Evolutionary conservation across 2,888 invertebrate genomes (phyloP).

Genomic region (Leucophenga maculata): DNA sequence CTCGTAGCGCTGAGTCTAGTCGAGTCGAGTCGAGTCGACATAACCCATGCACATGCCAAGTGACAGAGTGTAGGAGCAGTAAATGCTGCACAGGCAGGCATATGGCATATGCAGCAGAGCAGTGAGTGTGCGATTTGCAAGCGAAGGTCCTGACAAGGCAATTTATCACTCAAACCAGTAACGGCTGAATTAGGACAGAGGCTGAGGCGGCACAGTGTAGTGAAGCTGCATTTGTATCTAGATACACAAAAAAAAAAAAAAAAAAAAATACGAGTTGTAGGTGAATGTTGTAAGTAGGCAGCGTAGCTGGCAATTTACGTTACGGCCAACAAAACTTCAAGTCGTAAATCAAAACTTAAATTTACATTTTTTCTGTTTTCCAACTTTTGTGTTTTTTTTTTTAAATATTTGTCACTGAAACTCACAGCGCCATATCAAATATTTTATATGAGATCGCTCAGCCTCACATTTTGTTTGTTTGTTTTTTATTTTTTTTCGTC

Average conservation of each 20-base stretch:
- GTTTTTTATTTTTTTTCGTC: neutral
- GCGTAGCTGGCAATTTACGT: conserved; percentile 38
- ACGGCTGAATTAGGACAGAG: conserved; percentile 36
- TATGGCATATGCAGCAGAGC: conserved; percentile 19
- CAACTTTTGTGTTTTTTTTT: neutral
- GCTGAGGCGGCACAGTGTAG: conserved; percentile 8
- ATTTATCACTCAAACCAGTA: conserved; percentile 66
- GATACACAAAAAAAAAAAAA: too few species aligned
- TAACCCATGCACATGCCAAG: conserved; percentile 53
- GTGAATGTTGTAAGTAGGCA: conserved; percentile 35
- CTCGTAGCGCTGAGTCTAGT: conserved; percentile 43
- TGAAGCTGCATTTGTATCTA: too few species aligned
- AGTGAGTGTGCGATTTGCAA: conserved; percentile 10
- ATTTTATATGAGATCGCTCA: neutral
- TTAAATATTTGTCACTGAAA: too few species aligned
- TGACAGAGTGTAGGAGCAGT: neutral
- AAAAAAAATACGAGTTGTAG: too few species aligned
- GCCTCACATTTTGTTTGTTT: conserved; percentile 1
- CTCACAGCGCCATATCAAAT: neutral
- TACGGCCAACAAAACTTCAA: conserved; percentile 60
- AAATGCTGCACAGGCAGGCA: neutral
- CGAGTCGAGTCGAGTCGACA: too few species aligned
- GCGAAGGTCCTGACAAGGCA: conserved; percentile 64
- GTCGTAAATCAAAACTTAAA: conserved; percentile 69
- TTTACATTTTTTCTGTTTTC: conserved; percentile 43